phyloP scores from a whole-genome alignment of 2,113 vertebrate genomes.

The Neolamprologus sp. region DNA sequence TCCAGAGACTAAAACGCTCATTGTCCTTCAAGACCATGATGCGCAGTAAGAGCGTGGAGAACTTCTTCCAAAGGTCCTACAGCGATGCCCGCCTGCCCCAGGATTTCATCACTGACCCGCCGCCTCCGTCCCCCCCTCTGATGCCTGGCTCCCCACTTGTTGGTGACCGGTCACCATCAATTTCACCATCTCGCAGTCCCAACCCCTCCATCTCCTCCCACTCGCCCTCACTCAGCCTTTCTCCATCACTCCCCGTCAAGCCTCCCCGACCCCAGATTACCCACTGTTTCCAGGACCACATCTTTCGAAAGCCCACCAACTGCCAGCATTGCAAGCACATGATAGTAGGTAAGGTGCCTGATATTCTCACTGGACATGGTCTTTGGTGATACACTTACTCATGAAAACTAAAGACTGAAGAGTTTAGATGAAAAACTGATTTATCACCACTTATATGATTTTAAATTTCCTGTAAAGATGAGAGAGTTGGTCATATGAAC shows the following conservation, averaged over 20 bases:
- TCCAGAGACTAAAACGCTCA: constrained; percentile 83
- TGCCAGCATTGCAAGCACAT: constrained; percentile 87
- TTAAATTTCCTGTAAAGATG: not conserved
- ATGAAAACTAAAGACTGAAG: not conserved
- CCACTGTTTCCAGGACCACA: constrained; percentile 85
- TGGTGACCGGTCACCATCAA: constrained; percentile 49
- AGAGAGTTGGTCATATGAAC: not conserved
- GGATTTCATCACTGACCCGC: constrained; percentile 77
- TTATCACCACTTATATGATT: not conserved
- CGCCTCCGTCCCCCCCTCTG: constrained; percentile 73
- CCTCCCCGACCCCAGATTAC: constrained; percentile 66
- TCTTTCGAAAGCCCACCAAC: constrained; percentile 84
- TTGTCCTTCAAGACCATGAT: constrained; percentile 87
- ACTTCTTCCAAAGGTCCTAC: constrained; percentile 84
- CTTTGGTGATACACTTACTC: not conserved
- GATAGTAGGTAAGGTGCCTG: constrained; percentile 79
- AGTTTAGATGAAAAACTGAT: not conserved
- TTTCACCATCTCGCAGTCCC: constrained; percentile 63
- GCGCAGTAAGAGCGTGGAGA: constrained; percentile 88
- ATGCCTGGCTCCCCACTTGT: constrained; percentile 61
- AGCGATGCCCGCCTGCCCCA: constrained; percentile 77
- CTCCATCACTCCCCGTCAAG: constrained; percentile 44
- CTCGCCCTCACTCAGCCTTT: constrained; percentile 68
- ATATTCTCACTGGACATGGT: not conserved
- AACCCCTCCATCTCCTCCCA: constrained; percentile 66